Evolutionary conservation across 2,113 vertebrate species (phyloP), one percentile per base, ranked within the genome.

Genomic region (Seriola dumerili): DNA sequence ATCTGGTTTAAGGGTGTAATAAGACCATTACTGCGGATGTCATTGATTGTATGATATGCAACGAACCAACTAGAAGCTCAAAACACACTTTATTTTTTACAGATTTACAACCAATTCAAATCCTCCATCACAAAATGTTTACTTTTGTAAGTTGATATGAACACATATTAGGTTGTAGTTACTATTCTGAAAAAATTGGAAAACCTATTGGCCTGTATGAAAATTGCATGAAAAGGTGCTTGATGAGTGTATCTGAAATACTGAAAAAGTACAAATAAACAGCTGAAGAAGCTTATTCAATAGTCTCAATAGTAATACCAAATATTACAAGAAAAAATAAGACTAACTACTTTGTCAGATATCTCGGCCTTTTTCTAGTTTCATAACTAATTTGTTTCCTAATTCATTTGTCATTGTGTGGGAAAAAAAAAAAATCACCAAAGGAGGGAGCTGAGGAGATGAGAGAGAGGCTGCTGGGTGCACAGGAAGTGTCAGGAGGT

Each of bases 1-100:
- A 38, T 40, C 19, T 23, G 61, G 36, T 59, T 78, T 57, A 34
- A 66, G 23, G 19, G 62, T 77, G 29, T 3, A 65, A 78, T 11
- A 17, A 54, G 12, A 19, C 34, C 8, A 50, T 25, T 2, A 68
- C 21, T 13, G 38, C 80, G 14, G 61, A 65, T 46, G 34, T 8
- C 0, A 42, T 0, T 21, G 11, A 79, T 52, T 57, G 10, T 4
- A 11, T 42, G 10, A 65, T 36, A 58, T 29, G 55, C 29, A 25
- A n/a, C 13, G 5, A 62, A 16, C 23, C 3, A 12, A 34, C 5
- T 0, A 32, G 32, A 14, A 65, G 16, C n/a, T 62, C 11, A 57
- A 55, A 66, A 5, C 44, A 40, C 19, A 50, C 46, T 48, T 16
- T 25, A 14, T 29, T 19, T 12, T 5, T 10, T 42, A 5, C 3